Evolutionary conservation across 2,113 vertebrate species (phyloP), one percentile per base, ranked within the genome.

Genomic region (Cromileptes altivelis): DNA sequence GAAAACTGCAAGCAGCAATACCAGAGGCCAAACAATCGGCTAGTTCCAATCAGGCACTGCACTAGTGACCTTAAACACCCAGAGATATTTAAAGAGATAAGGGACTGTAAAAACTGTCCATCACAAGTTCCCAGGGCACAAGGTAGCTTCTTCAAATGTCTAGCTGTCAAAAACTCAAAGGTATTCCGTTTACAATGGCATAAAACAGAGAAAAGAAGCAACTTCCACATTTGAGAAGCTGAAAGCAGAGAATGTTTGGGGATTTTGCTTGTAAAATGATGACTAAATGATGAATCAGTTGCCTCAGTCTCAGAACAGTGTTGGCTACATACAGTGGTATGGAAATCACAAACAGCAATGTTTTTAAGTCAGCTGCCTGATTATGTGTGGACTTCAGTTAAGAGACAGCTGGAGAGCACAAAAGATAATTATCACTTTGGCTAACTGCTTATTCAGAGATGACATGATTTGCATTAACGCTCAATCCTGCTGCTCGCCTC

Each of bases 371-470:
- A n/a, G 57, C 62, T 80, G 42, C 17, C 53, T 74, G 56, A 76
- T 68, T 45, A 18, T 27, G 13, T 53, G 52, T 53, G 69, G 47
- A 67, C n/a, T 6, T 50, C 37, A 25, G 60, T 57, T 33, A 30
- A 33, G 15, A 65, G 62, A 65, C 70, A 85, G 53, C 82, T 57
- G 70, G 23, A 72, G 10, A 64, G 53, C 42, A 77, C 21, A 78
- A 33, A 67, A 40, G 33, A 50, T 70, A 65, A 82, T 72, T 40
- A 76, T 74, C 61, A 57, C 4, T 55, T 58, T 62, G 33, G 45
- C 37, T 72, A 69, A 79, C 68, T 60, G 52, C 70, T 67, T 45
- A 71, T 61, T 70, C 30, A 69, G 68, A 73, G 57, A 81, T 30
- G 0, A 23, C 18, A 61, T 49, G 33, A 67, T 78, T 75, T 65